Evolutionary conservation across 2,113 vertebrate species (phyloP).

Genomic region (Brevimyrus niger): DNA sequence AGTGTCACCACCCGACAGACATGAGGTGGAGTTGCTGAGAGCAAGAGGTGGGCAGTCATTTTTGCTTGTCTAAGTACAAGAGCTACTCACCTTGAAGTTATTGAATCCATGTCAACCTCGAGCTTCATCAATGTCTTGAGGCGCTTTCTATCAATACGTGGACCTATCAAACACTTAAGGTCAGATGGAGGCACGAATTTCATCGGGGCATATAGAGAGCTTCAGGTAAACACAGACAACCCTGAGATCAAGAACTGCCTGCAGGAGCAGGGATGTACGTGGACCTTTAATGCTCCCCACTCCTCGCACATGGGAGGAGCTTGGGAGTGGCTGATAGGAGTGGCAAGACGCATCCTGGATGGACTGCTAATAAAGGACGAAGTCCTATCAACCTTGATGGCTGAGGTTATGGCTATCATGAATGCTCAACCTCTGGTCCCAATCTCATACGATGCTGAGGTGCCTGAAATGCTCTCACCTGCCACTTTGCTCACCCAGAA

Average conservation of each 20-base stretch:
- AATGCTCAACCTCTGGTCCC: neutral
- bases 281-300: neutral
- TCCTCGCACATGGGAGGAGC: neutral
- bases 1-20: neutral
- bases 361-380: neutral
- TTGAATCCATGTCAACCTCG: neutral
- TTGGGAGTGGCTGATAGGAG: neutral
- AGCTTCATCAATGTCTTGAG: neutral
- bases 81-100: neutral
- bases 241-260: neutral
- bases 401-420: neutral
- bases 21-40: neutral
- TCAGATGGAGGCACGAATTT: too few species aligned
- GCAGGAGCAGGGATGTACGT: neutral
- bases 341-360: neutral
- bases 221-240: neutral
- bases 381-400: conserved; percentile 1
- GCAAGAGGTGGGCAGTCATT: neutral
- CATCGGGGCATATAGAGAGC: too few species aligned
- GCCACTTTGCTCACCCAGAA: neutral
- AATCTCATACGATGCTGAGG: neutral
- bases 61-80: neutral
- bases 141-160: too few species aligned
- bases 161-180: too few species aligned
- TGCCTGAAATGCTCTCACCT: neutral